These are phyloP conservation scores for Brachystomella parvula DNA, from an alignment of 1,140 invertebrate genomes.

Conservation along the genomic window DNA sequence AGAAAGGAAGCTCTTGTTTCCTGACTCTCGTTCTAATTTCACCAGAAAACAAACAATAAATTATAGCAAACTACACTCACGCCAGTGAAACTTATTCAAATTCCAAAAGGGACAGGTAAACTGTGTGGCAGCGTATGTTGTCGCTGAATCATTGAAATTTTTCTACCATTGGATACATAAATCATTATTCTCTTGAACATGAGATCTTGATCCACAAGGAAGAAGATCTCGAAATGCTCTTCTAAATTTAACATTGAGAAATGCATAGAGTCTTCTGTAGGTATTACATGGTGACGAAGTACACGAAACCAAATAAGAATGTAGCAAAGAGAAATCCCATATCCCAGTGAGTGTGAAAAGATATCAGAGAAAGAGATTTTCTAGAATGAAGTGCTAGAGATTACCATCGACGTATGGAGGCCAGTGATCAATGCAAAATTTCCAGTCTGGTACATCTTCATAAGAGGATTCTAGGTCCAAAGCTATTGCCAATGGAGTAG, in stretches of 20 bases:
- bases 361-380: conserved; percentile 82
- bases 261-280: conserved; percentile 65
- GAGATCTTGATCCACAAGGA: conserved; percentile 25
- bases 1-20: no score
- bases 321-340: conserved; percentile 82
- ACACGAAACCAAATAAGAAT: conserved; percentile 86
- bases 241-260: conserved; percentile 35
- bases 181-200: not conserved
- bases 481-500: conserved; percentile 80
- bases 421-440: conserved; percentile 75
- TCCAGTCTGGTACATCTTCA: conserved; percentile 34
- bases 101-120: conserved; percentile 17
- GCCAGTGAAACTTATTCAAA: no score
- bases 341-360: conserved; percentile 86
- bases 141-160: conserved; percentile 28
- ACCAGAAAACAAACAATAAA: no score
- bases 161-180: conserved; percentile 21
- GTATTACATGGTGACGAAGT: conserved; percentile 75
- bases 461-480: conserved; percentile 67
- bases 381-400: conserved; percentile 78
- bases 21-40: no score
- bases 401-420: conserved; percentile 68
- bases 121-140: conserved; percentile 29
- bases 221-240: conserved; percentile 29
- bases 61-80: no score